Evolutionary conservation across 2,113 vertebrate species (phyloP), one percentile per base, ranked within the genome.

Genomic region (Megaleporinus macrocephalus): DNA sequence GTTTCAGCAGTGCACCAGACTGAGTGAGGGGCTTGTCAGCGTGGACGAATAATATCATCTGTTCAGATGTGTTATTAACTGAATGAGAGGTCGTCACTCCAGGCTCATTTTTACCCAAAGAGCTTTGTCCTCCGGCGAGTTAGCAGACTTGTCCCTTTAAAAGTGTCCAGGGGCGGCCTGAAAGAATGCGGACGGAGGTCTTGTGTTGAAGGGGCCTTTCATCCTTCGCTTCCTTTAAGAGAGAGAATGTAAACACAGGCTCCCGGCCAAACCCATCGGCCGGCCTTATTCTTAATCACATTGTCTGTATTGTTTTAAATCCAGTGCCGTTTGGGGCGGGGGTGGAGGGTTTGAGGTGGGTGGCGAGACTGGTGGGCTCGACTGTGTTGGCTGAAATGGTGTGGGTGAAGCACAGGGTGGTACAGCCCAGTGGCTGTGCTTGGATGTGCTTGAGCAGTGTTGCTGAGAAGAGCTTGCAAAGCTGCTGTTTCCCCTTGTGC

Each of bases 201-300:
- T 92, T 93, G 92, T 91, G 85, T 86, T 91, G 90, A 93, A 92
- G 90, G 91, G 93, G 91, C 90, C 94, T 96, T 97, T 96, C 94
- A 95, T 96, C 95, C 93, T 90, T 93, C 90, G 92, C 93, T 97
- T 97, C 95, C 95, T 93, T 85, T 87, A 95, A 96, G 94, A 94
- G 95, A 87, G 93, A 94, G 94, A 96, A 93, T 96, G 96, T 98
- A 98, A 98, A 98, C 96, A 97, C 90, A 91, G 96, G 96, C 95
- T 90, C 18, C 0, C 0, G 27, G 95, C 96, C 96, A 95, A 88
- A 84, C 84, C 83, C 84, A 86, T 87, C 91, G 83, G 86, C 68
- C 82, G 53, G 49, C 49, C 73, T 66, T 71, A 70, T 80, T 78
- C 78, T 78, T 73, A 81, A 73, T 81, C 68, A 18, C 78, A 78